Evolutionary conservation across 2,113 vertebrate genomes (phyloP).

Genomic region (Bombycilla garrulus): DNA sequence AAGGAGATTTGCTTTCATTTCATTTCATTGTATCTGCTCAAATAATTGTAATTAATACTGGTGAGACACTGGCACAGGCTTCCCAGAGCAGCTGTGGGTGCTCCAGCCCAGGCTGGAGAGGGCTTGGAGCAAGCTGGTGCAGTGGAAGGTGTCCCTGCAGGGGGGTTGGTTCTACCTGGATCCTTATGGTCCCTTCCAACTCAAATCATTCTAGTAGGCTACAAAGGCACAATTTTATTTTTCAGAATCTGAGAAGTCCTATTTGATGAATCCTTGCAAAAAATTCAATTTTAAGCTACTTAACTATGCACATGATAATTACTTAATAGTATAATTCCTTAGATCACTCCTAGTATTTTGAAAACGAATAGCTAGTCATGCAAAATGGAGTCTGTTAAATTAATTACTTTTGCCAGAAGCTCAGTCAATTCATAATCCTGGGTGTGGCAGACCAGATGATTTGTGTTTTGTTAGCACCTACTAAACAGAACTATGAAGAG

Average conservation of each 20-base stretch:
- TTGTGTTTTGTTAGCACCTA: not conserved
- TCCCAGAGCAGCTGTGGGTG: not conserved
- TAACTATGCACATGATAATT: not conserved
- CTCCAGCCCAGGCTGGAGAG: not conserved
- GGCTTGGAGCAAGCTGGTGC: not conserved
- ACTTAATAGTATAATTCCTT: not conserved
- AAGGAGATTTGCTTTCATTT: not conserved
- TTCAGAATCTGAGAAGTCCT: not conserved
- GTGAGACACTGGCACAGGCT: not conserved
- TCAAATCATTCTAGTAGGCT: not conserved
- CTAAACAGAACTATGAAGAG: not conserved
- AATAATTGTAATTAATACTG: not conserved
- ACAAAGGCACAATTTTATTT: not conserved
- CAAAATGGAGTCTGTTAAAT: slow-evolving; percentile 39
- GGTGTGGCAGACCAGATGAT: slow-evolving; percentile 19
- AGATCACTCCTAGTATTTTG: not conserved
- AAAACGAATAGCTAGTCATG: not conserved
- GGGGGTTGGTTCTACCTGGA: not conserved
- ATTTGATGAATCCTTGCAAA: not conserved
- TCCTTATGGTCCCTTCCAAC: not conserved
- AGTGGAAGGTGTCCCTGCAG: not conserved
- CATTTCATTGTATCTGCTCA: not conserved
- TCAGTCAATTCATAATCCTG: not conserved
- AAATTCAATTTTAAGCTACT: not conserved
- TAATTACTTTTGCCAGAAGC: slow-evolving; percentile 7